Conservation (phyloP, 2,797 vertebrate genomes). For the Sebastes dallii region DNA sequence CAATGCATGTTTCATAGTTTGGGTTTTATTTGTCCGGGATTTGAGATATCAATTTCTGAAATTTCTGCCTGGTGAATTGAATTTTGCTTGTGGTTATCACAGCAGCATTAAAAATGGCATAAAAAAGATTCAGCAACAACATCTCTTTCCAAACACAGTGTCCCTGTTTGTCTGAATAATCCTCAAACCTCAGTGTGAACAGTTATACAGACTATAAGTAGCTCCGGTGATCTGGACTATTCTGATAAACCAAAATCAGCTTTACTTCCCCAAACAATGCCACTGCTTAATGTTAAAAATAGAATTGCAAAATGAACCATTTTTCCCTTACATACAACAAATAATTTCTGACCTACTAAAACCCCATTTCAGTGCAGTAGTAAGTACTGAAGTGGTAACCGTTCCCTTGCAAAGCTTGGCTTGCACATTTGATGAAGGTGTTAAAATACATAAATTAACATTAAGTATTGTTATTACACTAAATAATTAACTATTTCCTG, state of each 20-base stretch:
- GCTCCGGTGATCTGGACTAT: background rate
- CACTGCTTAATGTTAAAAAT: background rate
- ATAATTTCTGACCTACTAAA: background rate
- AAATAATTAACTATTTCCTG: background rate
- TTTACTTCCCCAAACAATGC: background rate
- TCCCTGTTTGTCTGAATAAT: constrained; percentile 1
- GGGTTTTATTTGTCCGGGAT: constrained; percentile 11
- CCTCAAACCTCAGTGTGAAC: background rate
- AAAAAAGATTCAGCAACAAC: constrained; percentile 24
- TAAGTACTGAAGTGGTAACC: background rate
- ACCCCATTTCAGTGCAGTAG: background rate
- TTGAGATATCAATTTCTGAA: constrained; percentile 2
- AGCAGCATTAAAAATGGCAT: constrained; percentile 16
- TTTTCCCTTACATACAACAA: background rate
- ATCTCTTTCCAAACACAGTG: constrained; percentile 1
- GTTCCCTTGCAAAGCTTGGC: background rate
- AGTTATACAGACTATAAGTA: background rate
- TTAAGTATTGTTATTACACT: background rate
- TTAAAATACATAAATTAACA: background rate
- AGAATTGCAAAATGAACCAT: background rate
- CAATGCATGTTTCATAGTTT: background rate
- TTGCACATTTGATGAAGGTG: background rate
- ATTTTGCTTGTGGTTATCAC: background rate
- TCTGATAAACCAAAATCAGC: background rate
- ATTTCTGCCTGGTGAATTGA: constrained; percentile 1